A percentile compares a stretch with the other conserved stretches of the same genome.
Conservation (phyloP, 2,888 invertebrate genomes). For the Sminthurides aquaticus region DNA sequence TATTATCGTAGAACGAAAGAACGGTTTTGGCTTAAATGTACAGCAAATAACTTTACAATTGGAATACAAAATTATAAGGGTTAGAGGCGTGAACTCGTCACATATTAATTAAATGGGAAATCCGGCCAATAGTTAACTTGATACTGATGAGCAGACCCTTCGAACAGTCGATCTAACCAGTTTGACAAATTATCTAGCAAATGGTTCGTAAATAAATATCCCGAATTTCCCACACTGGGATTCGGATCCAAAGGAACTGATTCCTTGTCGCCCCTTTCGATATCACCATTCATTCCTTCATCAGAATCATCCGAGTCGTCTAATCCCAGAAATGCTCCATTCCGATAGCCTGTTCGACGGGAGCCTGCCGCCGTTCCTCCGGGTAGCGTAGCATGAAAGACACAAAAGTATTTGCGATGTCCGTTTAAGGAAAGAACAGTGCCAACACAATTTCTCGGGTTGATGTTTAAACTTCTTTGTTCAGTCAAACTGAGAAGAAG, state of each 20-base stretch:
- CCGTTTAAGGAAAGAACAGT: conserved; percentile 94
- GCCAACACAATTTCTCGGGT: conserved; percentile 92
- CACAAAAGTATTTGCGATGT: conserved; percentile 94
- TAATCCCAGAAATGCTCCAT: conserved; percentile 77
- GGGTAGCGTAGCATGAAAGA: conserved; percentile 92
- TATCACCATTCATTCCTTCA: conserved; percentile 47
- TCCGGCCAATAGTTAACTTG: conserved; percentile 98
- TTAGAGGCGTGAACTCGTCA: no score
- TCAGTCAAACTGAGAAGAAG: conserved; percentile 79
- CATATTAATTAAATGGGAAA: conserved; percentile 53
- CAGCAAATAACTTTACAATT: no score
- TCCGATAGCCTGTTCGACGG: conserved; percentile 38
- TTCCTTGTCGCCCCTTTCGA: conserved; percentile 45
- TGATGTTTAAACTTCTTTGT: conserved; percentile 74
- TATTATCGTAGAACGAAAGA: no score
- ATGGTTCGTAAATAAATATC: conserved; percentile 61
- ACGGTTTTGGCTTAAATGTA: no score
- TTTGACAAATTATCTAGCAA: conserved; percentile 84
- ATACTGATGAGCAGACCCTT: conserved; percentile 90
- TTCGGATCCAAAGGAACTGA: conserved; percentile 7
- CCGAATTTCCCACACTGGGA: conserved; percentile 15
- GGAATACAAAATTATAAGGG: no score
- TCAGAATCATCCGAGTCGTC: conserved; percentile 56
- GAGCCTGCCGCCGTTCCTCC: conserved; percentile 57
- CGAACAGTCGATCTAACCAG: conserved; percentile 94